Base-by-base conservation (phyloP, 2,113 vertebrate genomes). In the Cathartes aura region DNA sequence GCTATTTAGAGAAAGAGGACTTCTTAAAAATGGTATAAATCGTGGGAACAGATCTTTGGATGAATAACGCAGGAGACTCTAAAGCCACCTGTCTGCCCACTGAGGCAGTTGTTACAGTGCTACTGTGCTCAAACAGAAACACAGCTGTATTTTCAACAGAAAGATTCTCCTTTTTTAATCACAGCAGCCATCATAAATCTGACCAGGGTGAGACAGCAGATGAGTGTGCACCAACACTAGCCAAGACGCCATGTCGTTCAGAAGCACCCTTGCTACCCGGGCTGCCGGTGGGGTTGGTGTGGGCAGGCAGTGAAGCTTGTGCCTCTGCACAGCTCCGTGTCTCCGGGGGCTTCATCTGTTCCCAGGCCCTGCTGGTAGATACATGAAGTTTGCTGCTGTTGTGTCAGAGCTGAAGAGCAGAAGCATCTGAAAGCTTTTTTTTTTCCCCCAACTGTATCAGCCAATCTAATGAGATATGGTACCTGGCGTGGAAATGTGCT, bases 211-310 rank as follows among this genome's bases (percentile, higher is more conserved):
- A 42, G 47, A 13, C 16, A 17, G 72, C 59, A 45, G n/a, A 4
- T 9, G 19, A 30, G 43, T 0, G 32, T 13, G 10, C 27, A 27
- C 45, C 40, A 21, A 3, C 11, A 5, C 16, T 2, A 11, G 42
- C 62, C 79, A 34, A 20, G 76, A 12, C 3, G 1, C 63, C 45
- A 2, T 5, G 2, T n/a, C 2, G 3, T 14, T 59, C 15, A 5
- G 68, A 15, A 40, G 48, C 9, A 1, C n/a, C 43, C 34, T 19
- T 48, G n/a, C 52, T 47, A 3, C 58, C 32, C 0, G 3, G 42
- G 30, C 60, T 67, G 67, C 67, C 1, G 2, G 24, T 22, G 64
- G 45, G n/a, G 9, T 32, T 23, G 48, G 27, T 5, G 62, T n/a
- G 42, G n/a, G 48, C 19, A 38, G 83, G 3, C 7, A 8, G 20